phyloP scores from a whole-genome alignment of 2,888 invertebrate species.

The Ethmia dodecea region DNA sequence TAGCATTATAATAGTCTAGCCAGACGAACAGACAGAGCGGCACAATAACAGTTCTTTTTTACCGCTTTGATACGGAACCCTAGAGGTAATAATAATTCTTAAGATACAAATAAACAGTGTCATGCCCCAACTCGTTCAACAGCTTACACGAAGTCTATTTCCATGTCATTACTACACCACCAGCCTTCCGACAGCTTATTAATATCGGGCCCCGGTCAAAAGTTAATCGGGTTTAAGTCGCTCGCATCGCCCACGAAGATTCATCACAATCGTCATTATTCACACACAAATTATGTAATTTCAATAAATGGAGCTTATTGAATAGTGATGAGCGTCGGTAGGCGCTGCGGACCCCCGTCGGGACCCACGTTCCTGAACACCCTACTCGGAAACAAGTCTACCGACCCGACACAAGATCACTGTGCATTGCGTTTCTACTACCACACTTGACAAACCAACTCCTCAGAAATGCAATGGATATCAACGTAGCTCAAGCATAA shows the following conservation, averaged over 20 bases:
- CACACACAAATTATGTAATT: conserved; percentile 78
- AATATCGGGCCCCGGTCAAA: conserved; percentile 71
- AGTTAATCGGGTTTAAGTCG: conserved; percentile 76
- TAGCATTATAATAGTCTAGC: too few relatives aligned
- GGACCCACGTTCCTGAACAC: conserved; percentile 27
- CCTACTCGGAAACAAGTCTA: too few relatives aligned
- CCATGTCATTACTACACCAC: conserved; percentile 59
- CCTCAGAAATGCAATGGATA: too few relatives aligned
- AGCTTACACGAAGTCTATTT: conserved; percentile 40
- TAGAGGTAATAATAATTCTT: too few relatives aligned
- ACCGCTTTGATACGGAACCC: too few relatives aligned
- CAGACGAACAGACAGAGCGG: too few relatives aligned
- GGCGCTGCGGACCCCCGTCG: conserved; percentile 60
- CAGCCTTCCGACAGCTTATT: conserved; percentile 59
- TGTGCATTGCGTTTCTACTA: conserved; percentile 24
- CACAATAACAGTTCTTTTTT: too few relatives aligned
- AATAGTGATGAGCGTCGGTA: conserved; percentile 76
- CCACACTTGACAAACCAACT: not conserved
- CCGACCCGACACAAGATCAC: too few relatives aligned
- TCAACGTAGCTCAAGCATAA: too few relatives aligned
- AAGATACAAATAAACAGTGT: conserved; percentile 41
- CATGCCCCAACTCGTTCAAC: conserved; percentile 46
- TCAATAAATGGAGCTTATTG: conserved; percentile 77
- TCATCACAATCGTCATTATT: conserved; percentile 77
- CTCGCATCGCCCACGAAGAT: conserved; percentile 76